Conservation (phyloP, 2,888 invertebrate species). For the Drosophila borealis region DNA sequence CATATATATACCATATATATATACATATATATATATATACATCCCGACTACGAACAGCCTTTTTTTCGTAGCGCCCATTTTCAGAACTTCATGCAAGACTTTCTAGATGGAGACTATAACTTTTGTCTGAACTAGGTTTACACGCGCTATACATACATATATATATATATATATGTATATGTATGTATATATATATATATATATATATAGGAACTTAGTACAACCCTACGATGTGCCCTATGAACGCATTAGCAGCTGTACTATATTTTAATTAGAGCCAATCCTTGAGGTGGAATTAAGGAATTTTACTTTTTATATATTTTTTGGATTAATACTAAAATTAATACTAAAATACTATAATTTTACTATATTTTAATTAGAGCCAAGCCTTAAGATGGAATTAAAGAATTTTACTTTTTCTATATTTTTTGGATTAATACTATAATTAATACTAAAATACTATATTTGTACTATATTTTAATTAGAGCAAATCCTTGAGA, state of each 20-base stretch:
- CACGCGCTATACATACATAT: constrained; percentile 16
- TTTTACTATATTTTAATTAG: no score
- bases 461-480: no score
- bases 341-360: no score
- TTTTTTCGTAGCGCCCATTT: not conserved
- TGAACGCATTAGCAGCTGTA: constrained; percentile 57
- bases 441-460: no score
- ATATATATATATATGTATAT: constrained; percentile 27
- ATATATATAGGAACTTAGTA: constrained; percentile 46
- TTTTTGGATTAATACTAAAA: no score
- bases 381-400: no score
- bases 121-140: constrained; percentile 62
- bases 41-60: constrained; percentile 11
- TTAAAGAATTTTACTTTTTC: no score
- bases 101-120: constrained; percentile 56
- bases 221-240: constrained; percentile 64
- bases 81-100: constrained; percentile 48
- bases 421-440: no score
- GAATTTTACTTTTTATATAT: not conserved
- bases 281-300: constrained; percentile 41
- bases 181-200: constrained; percentile 22
- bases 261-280: constrained; percentile 52
- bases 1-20: constrained; percentile 1
- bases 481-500: no score
- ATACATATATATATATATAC: constrained; percentile 7